Evolutionary conservation across 1,140 invertebrate species (phyloP).

Genomic region (Galendromus occidentalis): DNA sequence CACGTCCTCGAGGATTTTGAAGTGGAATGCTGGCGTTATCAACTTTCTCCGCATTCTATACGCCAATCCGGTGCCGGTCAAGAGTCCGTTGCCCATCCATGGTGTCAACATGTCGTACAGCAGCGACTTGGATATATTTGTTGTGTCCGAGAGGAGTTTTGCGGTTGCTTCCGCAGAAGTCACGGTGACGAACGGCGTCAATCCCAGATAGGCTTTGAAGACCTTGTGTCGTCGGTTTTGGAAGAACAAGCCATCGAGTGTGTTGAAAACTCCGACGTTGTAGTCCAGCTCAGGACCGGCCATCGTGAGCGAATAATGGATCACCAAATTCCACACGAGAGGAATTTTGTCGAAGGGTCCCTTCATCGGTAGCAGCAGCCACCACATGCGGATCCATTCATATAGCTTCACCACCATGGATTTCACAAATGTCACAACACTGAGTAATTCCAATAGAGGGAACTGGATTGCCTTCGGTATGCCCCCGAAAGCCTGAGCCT

Average conservation of each 20-base stretch:
- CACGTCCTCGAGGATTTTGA: slow-evolving; percentile 34
- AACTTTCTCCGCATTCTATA: slow-evolving; percentile 30
- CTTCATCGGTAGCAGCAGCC: neutral
- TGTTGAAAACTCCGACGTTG: slow-evolving; percentile 7
- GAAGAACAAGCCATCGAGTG: slow-evolving; percentile 3
- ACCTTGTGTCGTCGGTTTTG: neutral
- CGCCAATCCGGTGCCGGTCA: slow-evolving; percentile 45
- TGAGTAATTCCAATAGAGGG: no score
- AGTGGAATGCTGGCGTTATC: slow-evolving; percentile 35
- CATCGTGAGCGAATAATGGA: neutral
- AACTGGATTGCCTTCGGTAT: no score
- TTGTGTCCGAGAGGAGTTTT: neutral
- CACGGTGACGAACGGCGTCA: neutral
- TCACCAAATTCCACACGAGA: neutral
- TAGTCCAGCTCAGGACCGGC: neutral
- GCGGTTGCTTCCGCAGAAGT: neutral
- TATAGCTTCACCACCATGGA: neutral
- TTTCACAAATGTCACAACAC: no score
- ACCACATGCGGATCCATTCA: slow-evolving; percentile 5
- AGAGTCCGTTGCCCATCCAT: slow-evolving; percentile 64
- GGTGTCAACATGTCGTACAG: slow-evolving; percentile 48
- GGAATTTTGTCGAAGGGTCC: neutral
- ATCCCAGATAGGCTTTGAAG: neutral
- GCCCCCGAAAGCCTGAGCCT: no score
- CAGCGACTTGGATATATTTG: slow-evolving; percentile 36